phyloP scores from a whole-genome alignment of 2,888 invertebrate genomes.

The Oxytorus armatus region DNA sequence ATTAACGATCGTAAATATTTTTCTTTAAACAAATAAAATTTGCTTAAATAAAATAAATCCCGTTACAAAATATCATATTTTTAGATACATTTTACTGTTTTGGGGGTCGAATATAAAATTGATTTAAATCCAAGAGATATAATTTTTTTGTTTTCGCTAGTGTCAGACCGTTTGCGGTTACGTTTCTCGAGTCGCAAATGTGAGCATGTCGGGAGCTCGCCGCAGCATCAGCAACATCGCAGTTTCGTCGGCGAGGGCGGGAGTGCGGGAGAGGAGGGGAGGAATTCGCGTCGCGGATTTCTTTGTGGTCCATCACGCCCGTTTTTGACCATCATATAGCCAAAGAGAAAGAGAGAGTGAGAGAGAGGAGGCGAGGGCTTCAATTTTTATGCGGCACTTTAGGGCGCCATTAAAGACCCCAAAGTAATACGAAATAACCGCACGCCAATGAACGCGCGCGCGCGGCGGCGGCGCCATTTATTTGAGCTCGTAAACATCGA shows the following conservation, averaged over 20 bases:
- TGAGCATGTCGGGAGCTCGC: constrained; percentile 10
- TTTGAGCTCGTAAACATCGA: constrained; percentile 83
- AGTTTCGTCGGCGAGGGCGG: constrained; percentile 20
- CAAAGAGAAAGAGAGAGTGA: constrained; percentile 12
- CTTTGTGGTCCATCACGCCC: constrained; percentile 62
- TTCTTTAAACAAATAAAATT: not conserved
- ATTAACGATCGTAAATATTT: too few species aligned
- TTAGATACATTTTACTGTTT: not conserved
- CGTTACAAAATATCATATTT: too few species aligned
- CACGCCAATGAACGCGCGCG: constrained; percentile 72
- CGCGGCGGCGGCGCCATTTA: constrained; percentile 76
- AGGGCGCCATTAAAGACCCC: constrained; percentile 78
- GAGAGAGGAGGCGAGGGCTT: constrained; percentile 61
- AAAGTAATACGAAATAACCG: constrained; percentile 82
- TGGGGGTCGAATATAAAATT: not conserved
- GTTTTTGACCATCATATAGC: constrained; percentile 71
- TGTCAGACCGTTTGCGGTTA: constrained; percentile 1
- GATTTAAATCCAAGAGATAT: not conserved
- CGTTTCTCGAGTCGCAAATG: constrained; percentile 10
- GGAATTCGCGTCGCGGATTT: constrained; percentile 71
- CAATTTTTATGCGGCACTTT: constrained; percentile 82
- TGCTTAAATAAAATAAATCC: not conserved
- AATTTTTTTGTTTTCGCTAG: not conserved
- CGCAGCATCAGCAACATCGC: constrained; percentile 61
- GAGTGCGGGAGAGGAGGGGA: constrained; percentile 10